A percentile compares a stretch with the other conserved stretches of the same genome.
phyloP scores from a whole-genome alignment of 2,888 invertebrate genomes.

The Osmoderma eremita region DNA sequence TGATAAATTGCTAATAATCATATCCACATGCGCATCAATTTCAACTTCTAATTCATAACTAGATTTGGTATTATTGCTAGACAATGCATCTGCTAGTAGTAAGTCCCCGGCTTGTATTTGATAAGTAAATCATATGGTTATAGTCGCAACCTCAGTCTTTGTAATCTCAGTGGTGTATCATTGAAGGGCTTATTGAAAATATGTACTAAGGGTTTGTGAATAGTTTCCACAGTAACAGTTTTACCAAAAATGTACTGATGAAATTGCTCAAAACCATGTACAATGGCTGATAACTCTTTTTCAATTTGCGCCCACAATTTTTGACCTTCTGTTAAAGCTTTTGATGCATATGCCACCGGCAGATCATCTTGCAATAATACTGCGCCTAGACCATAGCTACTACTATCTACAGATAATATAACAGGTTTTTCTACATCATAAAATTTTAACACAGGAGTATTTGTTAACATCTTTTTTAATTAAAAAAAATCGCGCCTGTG shows the following conservation, averaged over 20 bases:
- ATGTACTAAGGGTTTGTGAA: constrained; percentile 42
- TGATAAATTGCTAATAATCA: not conserved
- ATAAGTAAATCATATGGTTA: not conserved
- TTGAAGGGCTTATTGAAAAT: constrained; percentile 18
- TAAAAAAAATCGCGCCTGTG: constrained; percentile 40
- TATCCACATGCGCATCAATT: not conserved
- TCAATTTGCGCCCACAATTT: constrained; percentile 51
- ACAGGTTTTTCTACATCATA: constrained; percentile 45
- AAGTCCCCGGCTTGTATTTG: constrained; percentile 16
- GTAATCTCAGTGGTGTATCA: constrained; percentile 30
- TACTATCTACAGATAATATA: constrained; percentile 51
- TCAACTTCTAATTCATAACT: constrained; percentile 3
- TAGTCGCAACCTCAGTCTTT: constrained; percentile 19
- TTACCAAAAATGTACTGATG: constrained; percentile 43
- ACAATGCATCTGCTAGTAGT: not conserved
- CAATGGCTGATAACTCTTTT: constrained; percentile 51
- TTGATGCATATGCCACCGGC: constrained; percentile 49
- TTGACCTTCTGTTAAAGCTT: constrained; percentile 48
- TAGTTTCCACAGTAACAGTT: constrained; percentile 42
- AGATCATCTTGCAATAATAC: constrained; percentile 42
- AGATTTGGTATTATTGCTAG: not conserved
- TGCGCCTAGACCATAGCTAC: constrained; percentile 45
- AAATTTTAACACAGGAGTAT: constrained; percentile 42
- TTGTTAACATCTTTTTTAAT: constrained; percentile 33
- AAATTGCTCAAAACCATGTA: constrained; percentile 50